phyloP scores from a whole-genome alignment of 2,888 invertebrate species.

The Morpho achilles region DNA sequence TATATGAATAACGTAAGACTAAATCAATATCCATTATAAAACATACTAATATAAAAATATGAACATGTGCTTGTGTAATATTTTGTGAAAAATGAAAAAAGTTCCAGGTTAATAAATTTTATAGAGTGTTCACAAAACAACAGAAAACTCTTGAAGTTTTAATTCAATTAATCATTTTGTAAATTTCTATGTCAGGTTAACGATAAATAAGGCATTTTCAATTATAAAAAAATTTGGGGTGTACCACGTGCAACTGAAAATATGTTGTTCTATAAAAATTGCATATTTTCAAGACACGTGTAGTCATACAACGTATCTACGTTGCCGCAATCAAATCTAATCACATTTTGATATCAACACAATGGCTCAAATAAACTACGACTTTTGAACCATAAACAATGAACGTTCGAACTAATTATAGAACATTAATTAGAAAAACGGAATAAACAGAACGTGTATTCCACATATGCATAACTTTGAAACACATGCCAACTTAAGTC shows the following conservation, averaged over 20 bases:
- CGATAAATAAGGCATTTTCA: too few species aligned
- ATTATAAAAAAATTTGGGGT: too few species aligned
- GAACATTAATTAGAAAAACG: conserved; percentile 23
- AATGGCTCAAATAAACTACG: conserved; percentile 22
- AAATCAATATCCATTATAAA: too few species aligned
- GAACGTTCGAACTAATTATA: conserved; percentile 20
- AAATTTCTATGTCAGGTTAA: too few species aligned
- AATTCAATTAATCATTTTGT: too few species aligned
- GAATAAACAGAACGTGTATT: conserved; percentile 14
- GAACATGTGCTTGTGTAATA: too few species aligned
- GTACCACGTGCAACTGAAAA: not conserved
- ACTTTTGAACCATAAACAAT: conserved; percentile 25
- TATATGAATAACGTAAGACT: too few species aligned
- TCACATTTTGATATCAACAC: conserved; percentile 23
- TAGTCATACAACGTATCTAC: not conserved
- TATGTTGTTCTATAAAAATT: not conserved
- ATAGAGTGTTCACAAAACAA: too few species aligned
- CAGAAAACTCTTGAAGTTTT: too few species aligned
- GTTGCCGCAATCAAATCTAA: conserved; percentile 21
- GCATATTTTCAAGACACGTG: not conserved
- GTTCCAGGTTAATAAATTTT: too few species aligned
- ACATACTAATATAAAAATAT: too few species aligned
- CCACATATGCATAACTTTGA: conserved; percentile 18
- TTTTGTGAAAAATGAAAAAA: too few species aligned
- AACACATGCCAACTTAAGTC: not conserved